These are phyloP conservation scores for Oreohelix idahoensis DNA, from an alignment of 1,140 invertebrate genomes.

Conservation along the genomic window DNA sequence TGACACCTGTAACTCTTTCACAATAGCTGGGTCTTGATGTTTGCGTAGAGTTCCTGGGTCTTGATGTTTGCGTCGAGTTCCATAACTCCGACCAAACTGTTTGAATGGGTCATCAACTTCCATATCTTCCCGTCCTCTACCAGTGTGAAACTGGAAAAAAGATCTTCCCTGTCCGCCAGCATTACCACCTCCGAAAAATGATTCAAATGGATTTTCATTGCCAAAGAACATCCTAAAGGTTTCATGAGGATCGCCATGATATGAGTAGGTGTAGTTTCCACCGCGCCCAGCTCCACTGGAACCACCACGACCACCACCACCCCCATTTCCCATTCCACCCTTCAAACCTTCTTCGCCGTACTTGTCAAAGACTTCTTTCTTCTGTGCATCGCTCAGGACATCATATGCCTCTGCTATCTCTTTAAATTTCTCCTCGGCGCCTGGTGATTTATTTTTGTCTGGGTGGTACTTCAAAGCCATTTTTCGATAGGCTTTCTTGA, in stretches of 20 bases:
- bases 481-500: conserved; percentile 92
- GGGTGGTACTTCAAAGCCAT: conserved; percentile 98
- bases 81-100: conserved; percentile 24
- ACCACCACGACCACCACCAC: conserved; percentile 72
- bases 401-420: conserved; percentile 99
- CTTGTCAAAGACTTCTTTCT: conserved; percentile 97
- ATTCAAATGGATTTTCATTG: conserved; percentile 84
- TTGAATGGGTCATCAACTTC: conserved; percentile 68
- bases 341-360: conserved; percentile 98
- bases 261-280: conserved; percentile 80
- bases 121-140: conserved; percentile 66
- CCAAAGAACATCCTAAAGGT: conserved; percentile 98
- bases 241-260: conserved; percentile 89
- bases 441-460: conserved; percentile 96
- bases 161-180: conserved; percentile 11
- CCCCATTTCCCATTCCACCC: conserved; percentile 79
- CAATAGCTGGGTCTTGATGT: conserved; percentile 92
- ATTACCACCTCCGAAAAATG: conserved; percentile 77
- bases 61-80: conserved; percentile 77
- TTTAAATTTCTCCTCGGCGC: conserved; percentile 97
- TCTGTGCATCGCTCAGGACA: conserved; percentile 95
- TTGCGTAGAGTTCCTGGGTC: conserved; percentile 78
- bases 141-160: conserved; percentile 48
- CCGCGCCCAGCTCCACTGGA: conserved; percentile 15
- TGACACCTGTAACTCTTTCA: conserved; percentile 94